Percentiles rank a stretch among this genome's conserved stretches.
Conservation (phyloP, 64 coral and sea anemone species). For the Porites australiensis region DNA sequence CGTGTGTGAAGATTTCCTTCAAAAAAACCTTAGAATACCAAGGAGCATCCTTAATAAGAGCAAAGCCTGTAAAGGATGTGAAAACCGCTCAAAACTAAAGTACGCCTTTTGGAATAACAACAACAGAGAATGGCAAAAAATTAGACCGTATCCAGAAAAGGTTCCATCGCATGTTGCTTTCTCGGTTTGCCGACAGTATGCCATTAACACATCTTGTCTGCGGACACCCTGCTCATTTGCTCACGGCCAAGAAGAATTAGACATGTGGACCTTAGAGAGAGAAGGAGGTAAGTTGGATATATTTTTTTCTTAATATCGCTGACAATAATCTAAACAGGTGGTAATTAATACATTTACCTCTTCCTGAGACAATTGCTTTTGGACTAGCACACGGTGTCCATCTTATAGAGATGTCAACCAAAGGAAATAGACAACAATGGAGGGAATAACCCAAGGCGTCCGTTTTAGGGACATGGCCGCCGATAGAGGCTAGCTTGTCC, state of each 20-base stretch:
- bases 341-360: too few species aligned
- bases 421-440: too few species aligned
- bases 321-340: background rate
- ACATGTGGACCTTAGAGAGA: constrained; percentile 65
- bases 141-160: constrained; percentile 1
- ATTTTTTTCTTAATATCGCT: background rate
- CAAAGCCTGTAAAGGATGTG: constrained; percentile 33
- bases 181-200: constrained; percentile 35
- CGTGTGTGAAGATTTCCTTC: constrained; percentile 19
- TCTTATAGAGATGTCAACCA: background rate
- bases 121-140: background rate
- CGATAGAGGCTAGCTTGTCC: too few species aligned
- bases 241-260: constrained; percentile 58
- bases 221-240: constrained; percentile 71
- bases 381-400: background rate
- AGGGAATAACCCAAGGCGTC: too few species aligned
- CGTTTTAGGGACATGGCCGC: too few species aligned
- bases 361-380: too few species aligned
- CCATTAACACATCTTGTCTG: background rate
- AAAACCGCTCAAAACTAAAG: constrained; percentile 19
- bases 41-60: background rate
- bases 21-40: background rate
- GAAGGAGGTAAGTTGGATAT: constrained; percentile 14
- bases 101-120: constrained; percentile 24
- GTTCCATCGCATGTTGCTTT: background rate